phyloP scores from a whole-genome alignment of 1,140 invertebrate species.

The Zeugodacus cucurbitae region DNA sequence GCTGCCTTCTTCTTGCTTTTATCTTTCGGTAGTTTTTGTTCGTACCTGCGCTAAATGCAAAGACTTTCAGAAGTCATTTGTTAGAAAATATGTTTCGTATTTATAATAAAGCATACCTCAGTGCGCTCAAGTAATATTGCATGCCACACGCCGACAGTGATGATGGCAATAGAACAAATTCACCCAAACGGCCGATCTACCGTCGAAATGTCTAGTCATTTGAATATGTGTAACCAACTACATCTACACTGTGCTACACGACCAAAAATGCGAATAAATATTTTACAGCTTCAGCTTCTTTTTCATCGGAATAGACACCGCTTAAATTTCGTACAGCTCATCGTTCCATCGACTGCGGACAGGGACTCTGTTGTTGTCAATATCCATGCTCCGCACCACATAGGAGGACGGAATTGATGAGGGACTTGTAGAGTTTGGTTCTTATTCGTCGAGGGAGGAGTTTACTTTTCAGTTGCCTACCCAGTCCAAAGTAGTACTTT shows the following conservation, averaged over 20 bases:
- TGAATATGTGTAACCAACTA: neutral
- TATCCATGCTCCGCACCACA: too few species aligned
- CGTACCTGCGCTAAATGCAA: neutral
- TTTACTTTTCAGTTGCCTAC: too few species aligned
- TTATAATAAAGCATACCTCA: conserved; percentile 3
- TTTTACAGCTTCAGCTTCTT: too few species aligned
- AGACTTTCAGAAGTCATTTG: neutral
- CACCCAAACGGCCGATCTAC: neutral
- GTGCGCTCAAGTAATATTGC: neutral
- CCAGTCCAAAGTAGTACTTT: too few species aligned
- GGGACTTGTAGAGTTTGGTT: too few species aligned
- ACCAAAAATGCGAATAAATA: neutral
- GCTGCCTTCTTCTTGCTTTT: neutral
- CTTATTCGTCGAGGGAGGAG: too few species aligned
- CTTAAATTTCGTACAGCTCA: too few species aligned
- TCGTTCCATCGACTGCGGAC: too few species aligned
- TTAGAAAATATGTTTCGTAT: conserved; percentile 1
- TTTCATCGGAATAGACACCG: too few species aligned
- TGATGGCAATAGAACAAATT: neutral
- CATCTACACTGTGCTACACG: neutral
- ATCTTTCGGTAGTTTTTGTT: neutral
- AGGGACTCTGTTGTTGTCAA: too few species aligned
- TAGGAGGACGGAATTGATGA: too few species aligned
- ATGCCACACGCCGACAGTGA: neutral
- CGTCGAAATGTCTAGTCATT: neutral